Evolutionary conservation across 2,113 vertebrate genomes (phyloP).

Genomic region (Coturnix japonica): DNA sequence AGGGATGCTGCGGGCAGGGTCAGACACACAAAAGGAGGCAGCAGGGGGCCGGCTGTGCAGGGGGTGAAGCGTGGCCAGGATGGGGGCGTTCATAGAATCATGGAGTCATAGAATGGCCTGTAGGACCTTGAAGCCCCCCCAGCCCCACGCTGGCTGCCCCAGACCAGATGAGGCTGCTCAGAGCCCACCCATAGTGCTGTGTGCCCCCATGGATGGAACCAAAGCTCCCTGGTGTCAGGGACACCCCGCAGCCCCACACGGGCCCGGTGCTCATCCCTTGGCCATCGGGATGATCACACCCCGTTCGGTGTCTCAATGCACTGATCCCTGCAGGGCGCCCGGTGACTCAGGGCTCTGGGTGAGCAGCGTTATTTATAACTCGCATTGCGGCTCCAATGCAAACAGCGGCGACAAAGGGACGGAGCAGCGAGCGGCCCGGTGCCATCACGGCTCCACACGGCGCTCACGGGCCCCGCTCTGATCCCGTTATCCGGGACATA

Average conservation of each 20-base stretch:
- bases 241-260: neutral
- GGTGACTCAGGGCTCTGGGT: slow-evolving; percentile 48
- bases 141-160: neutral
- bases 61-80: neutral
- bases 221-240: neutral
- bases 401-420: neutral
- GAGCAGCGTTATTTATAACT: slow-evolving; percentile 68
- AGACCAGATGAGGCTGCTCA: neutral
- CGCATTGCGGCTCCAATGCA: neutral
- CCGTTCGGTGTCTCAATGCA: too few species aligned
- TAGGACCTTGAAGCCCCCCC: neutral
- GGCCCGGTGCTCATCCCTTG: neutral
- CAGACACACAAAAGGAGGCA: neutral
- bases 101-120: neutral
- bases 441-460: neutral
- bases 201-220: too few species aligned
- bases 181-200: too few species aligned
- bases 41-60: neutral
- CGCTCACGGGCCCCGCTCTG: too few species aligned
- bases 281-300: neutral
- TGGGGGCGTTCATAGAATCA: neutral
- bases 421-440: accelerated
- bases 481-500: slow-evolving; percentile 50
- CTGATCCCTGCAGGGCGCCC: slow-evolving; percentile 47
- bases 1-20: neutral